Percentiles rank a stretch among this genome's conserved stretches.
phyloP scores from a whole-genome alignment of 2,797 vertebrate species.

The Poeciliopsis paucimaculata region DNA sequence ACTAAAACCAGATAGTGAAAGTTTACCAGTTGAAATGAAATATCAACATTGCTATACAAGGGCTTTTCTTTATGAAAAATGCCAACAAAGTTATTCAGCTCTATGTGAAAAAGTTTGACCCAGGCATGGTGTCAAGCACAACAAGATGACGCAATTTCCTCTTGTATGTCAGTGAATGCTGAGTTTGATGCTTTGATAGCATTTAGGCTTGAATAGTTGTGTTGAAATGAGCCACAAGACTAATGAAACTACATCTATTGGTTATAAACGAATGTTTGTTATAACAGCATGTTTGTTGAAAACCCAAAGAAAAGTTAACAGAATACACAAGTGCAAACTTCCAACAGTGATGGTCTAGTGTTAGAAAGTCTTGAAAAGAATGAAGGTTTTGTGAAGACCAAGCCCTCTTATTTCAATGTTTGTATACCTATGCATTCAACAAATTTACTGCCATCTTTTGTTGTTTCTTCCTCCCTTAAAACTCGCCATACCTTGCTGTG shows the following conservation, averaged over 20 bases:
- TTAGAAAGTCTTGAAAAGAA: not conserved
- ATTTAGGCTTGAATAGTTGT: not conserved
- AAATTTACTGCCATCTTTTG: not conserved
- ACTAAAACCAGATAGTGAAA: too few relatives aligned
- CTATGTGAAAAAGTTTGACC: too few relatives aligned
- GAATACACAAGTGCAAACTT: not conserved
- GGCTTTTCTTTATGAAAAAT: too few relatives aligned
- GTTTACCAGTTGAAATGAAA: too few relatives aligned
- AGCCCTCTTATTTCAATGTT: not conserved
- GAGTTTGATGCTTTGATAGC: too few relatives aligned
- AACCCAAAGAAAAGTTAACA: not conserved
- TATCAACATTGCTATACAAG: too few relatives aligned
- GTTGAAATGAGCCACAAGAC: not conserved
- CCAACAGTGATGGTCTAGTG: not conserved
- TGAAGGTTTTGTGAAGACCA: not conserved
- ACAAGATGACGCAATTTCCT: too few relatives aligned
- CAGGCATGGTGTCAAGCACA: too few relatives aligned
- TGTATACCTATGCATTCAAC: not conserved
- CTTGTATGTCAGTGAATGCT: too few relatives aligned
- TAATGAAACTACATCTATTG: not conserved
- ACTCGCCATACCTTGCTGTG: slow-evolving; percentile 27
- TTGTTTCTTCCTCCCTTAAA: not conserved
- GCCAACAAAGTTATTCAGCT: too few relatives aligned
- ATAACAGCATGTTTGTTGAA: not conserved
- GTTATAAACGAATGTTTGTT: not conserved